phyloP scores from a whole-genome alignment of 1,140 invertebrate genomes.

The Drosophila bocqueti region DNA sequence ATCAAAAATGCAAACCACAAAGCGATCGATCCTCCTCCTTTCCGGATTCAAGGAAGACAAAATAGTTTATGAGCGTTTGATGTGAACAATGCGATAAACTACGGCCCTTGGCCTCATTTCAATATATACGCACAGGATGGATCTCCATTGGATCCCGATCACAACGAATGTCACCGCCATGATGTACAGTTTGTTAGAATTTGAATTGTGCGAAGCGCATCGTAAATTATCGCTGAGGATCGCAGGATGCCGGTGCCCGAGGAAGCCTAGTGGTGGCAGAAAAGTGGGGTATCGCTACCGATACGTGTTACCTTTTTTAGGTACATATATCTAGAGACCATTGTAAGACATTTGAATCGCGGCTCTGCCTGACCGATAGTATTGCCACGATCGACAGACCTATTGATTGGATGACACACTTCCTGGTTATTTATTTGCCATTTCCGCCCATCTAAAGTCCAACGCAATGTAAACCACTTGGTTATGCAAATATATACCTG shows the following conservation, averaged over 20 bases:
- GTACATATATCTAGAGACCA: neutral
- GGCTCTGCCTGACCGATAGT: neutral
- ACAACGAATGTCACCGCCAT: slow-evolving; percentile 63
- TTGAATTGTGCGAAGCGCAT: slow-evolving; percentile 79
- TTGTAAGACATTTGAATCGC: neutral
- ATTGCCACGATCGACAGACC: neutral
- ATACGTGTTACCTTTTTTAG: neutral
- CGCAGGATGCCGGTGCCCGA: neutral
- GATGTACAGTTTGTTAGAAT: slow-evolving; percentile 84
- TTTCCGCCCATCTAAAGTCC: slow-evolving; percentile 40
- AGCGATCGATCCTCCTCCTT: slow-evolving; percentile 14
- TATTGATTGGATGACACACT: slow-evolving; percentile 57
- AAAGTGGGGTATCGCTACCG: too few species aligned
- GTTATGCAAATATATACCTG: slow-evolving; percentile 60
- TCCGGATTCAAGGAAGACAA: slow-evolving; percentile 71
- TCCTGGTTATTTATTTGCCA: slow-evolving; percentile 28
- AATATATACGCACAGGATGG: slow-evolving; percentile 29
- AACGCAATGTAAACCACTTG: slow-evolving; percentile 72
- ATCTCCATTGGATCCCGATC: slow-evolving; percentile 4
- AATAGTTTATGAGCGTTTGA: slow-evolving; percentile 81
- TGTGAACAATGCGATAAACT: slow-evolving; percentile 67
- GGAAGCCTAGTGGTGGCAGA: neutral
- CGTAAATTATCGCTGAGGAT: slow-evolving; percentile 70
- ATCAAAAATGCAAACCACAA: slow-evolving; percentile 81
- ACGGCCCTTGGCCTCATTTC: slow-evolving; percentile 39